These are phyloP conservation scores for Scortum barcoo DNA, from an alignment of 2,113 vertebrate genomes.

Conservation along the genomic window DNA sequence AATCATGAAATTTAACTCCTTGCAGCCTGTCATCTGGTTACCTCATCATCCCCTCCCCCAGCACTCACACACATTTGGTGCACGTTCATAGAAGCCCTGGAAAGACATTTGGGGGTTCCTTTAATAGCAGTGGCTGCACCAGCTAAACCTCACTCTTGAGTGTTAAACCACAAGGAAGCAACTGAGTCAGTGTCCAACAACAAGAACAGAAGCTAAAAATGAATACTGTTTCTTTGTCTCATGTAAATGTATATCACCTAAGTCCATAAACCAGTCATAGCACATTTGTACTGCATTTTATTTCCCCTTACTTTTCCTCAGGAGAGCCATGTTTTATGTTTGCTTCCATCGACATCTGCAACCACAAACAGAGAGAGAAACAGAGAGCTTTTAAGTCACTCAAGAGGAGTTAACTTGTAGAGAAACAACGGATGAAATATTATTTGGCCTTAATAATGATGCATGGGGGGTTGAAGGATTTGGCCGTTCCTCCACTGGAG, in stretches of 20 bases:
- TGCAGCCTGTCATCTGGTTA: conserved; percentile 46
- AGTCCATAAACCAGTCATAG: background rate
- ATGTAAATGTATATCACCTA: background rate
- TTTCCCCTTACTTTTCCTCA: conserved; percentile 90
- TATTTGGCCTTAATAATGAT: background rate
- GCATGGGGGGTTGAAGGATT: background rate
- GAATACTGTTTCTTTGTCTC: background rate
- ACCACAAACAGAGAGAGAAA: conserved; percentile 29
- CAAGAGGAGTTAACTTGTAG: background rate
- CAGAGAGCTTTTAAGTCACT: background rate
- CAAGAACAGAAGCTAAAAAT: background rate
- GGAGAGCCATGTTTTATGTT: conserved; percentile 88
- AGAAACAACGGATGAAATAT: conserved; percentile 17
- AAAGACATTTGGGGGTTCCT: background rate
- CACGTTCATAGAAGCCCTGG: background rate
- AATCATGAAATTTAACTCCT: background rate
- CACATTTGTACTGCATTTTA: background rate
- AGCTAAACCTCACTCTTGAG: background rate
- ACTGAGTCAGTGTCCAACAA: background rate
- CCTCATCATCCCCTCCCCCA: conserved; percentile 48
- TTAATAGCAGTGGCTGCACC: conserved; percentile 1
- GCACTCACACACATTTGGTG: background rate
- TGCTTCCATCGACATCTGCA: conserved; percentile 65
- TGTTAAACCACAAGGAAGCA: background rate
- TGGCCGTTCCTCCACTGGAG: background rate